A percentile compares a stretch with the other conserved stretches of the same genome.
phyloP scores from a whole-genome alignment of 2,888 invertebrate species.

The Lymantria monacha region DNA sequence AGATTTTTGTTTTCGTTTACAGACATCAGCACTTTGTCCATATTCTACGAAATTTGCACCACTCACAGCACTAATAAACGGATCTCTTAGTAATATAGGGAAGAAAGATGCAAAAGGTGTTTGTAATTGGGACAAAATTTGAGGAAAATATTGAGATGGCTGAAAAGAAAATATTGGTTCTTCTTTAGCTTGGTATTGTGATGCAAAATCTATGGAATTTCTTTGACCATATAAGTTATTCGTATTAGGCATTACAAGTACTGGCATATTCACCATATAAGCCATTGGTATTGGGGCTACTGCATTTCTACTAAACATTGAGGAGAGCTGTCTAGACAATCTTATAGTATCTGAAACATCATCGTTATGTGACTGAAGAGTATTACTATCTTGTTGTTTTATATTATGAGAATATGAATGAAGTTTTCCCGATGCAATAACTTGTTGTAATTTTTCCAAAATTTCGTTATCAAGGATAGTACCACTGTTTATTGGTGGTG shows the following conservation, averaged over 20 bases:
- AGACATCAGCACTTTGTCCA: conserved; percentile 81
- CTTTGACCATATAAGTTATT: conserved; percentile 38
- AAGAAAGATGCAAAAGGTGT: conserved; percentile 81
- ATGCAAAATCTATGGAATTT: conserved; percentile 31
- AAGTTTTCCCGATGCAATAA: conserved; percentile 61
- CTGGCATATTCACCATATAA: conserved; percentile 59
- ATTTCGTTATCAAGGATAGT: conserved; percentile 61
- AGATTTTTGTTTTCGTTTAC: conserved; percentile 63
- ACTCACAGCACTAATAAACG: conserved; percentile 71
- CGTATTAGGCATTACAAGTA: conserved; percentile 50
- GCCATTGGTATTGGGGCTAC: conserved; percentile 38
- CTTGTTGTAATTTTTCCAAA: conserved; percentile 62
- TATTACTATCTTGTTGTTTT: conserved; percentile 41
- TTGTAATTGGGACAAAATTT: conserved; percentile 44
- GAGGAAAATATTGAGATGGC: conserved; percentile 18
- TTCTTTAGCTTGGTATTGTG: conserved; percentile 50
- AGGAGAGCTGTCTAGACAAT: conserved; percentile 39
- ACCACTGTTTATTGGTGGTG: conserved; percentile 43
- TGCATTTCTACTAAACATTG: conserved; percentile 25
- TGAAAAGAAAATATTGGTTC: conserved; percentile 39
- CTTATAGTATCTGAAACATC: conserved; percentile 28
- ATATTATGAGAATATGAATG: conserved; percentile 35
- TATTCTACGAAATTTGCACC: conserved; percentile 81
- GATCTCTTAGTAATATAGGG: conserved; percentile 82
- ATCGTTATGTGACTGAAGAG: conserved; percentile 7